phyloP scores from a whole-genome alignment of 1,140 invertebrate species.

The Neotoxoptera formosana region DNA sequence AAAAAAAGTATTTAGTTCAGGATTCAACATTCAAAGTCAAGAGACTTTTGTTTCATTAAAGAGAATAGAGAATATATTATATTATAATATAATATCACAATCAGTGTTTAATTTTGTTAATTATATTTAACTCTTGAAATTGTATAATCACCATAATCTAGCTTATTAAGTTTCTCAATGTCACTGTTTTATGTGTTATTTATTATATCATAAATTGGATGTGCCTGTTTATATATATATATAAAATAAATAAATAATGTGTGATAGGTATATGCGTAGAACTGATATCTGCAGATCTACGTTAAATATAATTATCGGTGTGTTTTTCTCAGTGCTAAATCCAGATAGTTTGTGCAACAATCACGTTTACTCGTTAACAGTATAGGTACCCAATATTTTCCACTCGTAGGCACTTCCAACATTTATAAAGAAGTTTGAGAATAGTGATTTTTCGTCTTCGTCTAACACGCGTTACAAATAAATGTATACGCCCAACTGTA shows the following conservation, averaged over 20 bases:
- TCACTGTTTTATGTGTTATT: too few relatives aligned
- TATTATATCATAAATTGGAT: too few relatives aligned
- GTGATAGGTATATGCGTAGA: background rate
- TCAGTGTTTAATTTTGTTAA: too few relatives aligned
- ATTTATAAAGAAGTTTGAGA: background rate
- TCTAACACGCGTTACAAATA: background rate
- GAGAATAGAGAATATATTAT: too few relatives aligned
- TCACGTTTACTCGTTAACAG: background rate
- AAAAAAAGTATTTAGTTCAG: background rate
- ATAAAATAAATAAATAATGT: too few relatives aligned
- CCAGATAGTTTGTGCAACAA: background rate
- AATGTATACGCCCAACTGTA: background rate
- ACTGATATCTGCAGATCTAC: background rate
- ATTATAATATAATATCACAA: background rate
- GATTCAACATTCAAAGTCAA: background rate
- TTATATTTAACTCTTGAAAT: too few relatives aligned
- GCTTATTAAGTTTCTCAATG: too few relatives aligned
- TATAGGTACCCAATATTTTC: background rate
- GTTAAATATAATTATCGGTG: background rate
- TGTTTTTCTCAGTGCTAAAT: background rate
- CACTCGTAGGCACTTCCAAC: background rate
- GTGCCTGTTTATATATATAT: too few relatives aligned
- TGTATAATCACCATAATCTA: too few relatives aligned
- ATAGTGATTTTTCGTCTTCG: background rate
- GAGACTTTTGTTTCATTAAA: background rate